Evolutionary conservation across 2,888 invertebrate genomes (phyloP).

Genomic region (Hypomecis punctinalis): DNA sequence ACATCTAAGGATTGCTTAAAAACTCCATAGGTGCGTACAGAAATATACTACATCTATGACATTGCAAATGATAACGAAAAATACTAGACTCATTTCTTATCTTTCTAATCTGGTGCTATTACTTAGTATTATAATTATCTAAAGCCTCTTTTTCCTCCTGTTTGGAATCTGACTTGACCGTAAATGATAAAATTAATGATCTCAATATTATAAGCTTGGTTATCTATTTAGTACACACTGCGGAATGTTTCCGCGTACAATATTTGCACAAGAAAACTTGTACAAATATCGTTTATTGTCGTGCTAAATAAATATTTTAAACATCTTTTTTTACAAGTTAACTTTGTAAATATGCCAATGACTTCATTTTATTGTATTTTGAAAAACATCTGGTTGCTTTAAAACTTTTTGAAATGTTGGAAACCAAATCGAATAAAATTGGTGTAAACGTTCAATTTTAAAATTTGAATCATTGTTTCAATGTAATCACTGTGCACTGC

Average conservation of each 20-base stretch:
- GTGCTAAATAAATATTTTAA: background rate
- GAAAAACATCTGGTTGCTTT: background rate
- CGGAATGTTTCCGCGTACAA: background rate
- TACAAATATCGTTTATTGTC: background rate
- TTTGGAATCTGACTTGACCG: conserved; percentile 16
- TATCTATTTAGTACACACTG: background rate
- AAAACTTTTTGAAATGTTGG: background rate
- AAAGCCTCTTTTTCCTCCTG: conserved; percentile 5
- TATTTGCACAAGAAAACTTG: conserved; percentile 2
- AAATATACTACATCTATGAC: background rate
- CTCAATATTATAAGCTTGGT: conserved; percentile 5
- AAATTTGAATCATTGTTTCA: background rate
- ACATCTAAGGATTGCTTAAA: no score
- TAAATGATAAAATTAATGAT: conserved; percentile 12
- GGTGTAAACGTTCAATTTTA: background rate
- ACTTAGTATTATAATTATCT: background rate
- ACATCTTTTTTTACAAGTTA: background rate
- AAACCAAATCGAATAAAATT: background rate
- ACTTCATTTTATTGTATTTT: background rate
- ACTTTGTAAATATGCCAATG: conserved; percentile 3
- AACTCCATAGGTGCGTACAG: no score
- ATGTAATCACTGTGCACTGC: no score
- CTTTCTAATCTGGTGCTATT: background rate
- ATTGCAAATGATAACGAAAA: background rate
- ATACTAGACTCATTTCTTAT: background rate